Conservation (phyloP, 1,140 invertebrate genomes). For the Marisa cornuarietis region DNA sequence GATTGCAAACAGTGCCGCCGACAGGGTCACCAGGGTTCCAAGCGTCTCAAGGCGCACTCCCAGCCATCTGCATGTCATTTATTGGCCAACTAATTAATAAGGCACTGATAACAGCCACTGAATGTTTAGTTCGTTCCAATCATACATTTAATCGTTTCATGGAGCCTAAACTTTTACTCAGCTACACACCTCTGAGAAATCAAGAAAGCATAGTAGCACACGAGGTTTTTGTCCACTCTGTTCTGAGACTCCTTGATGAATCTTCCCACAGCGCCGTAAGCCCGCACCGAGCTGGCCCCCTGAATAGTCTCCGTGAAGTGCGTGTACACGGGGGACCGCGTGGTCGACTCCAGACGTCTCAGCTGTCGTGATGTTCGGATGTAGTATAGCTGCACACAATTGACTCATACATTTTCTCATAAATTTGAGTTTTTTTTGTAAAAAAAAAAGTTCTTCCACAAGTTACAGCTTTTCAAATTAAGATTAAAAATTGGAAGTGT, state of each 20-base stretch:
- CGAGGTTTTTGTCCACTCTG: slow-evolving; percentile 47
- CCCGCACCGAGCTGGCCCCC: slow-evolving; percentile 70
- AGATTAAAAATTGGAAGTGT: too few relatives aligned
- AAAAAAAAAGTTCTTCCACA: too few relatives aligned
- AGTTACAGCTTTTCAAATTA: too few relatives aligned
- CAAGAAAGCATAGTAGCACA: neutral
- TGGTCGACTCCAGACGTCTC: slow-evolving; percentile 68
- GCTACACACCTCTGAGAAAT: too few relatives aligned
- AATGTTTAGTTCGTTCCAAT: neutral
- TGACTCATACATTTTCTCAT: too few relatives aligned
- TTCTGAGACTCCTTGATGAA: slow-evolving; percentile 67
- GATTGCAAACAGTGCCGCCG: slow-evolving; percentile 68
- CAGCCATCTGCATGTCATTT: slow-evolving; percentile 77
- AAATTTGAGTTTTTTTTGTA: too few relatives aligned
- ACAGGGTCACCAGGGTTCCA: slow-evolving; percentile 68
- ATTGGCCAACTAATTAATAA: neutral
- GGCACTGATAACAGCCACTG: too few relatives aligned
- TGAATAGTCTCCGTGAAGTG: slow-evolving; percentile 70
- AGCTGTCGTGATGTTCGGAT: slow-evolving; percentile 70
- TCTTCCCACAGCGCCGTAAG: slow-evolving; percentile 65
- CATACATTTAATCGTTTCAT: neutral
- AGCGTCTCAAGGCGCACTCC: slow-evolving; percentile 87
- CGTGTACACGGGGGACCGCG: slow-evolving; percentile 69
- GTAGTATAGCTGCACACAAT: slow-evolving; percentile 65
- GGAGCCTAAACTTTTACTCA: neutral